Conservation (phyloP, 2,113 vertebrate species). For the Herpetotheres cachinnans region DNA sequence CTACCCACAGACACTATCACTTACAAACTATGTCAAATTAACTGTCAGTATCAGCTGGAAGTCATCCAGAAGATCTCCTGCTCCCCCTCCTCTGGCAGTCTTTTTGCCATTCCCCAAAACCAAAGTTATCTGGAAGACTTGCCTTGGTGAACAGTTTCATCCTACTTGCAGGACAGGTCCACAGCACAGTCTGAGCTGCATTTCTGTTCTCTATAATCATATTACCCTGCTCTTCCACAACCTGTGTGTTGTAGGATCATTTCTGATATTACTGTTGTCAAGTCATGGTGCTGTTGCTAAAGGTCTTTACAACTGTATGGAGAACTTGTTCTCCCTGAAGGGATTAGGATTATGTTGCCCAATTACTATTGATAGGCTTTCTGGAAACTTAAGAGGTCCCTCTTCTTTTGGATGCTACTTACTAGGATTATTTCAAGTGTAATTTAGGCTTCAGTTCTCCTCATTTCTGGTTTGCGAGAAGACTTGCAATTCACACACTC, state of each 20-base stretch:
- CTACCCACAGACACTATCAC: background rate
- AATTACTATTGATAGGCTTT: background rate
- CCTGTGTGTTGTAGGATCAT: background rate
- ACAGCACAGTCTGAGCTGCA: background rate
- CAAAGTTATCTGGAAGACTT: background rate
- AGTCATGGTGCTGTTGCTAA: background rate
- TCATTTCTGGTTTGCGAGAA: background rate
- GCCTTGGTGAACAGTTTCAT: background rate
- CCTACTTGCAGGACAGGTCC: background rate
- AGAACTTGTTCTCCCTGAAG: background rate
- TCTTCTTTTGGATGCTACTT: background rate
- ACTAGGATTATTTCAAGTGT: background rate
- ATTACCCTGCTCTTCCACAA: background rate
- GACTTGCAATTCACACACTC: background rate
- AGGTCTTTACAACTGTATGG: background rate
- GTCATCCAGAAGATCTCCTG: background rate
- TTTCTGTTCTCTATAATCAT: background rate
- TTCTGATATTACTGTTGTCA: background rate
- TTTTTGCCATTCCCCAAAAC: background rate
- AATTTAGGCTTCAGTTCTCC: background rate
- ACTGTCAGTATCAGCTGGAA: background rate
- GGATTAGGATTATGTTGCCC: background rate
- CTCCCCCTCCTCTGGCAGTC: background rate
- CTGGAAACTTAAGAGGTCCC: background rate
- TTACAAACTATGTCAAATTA: background rate